These are phyloP conservation scores for Garrulus glandarius DNA, from an alignment of 2,797 vertebrate genomes.

Conservation along the genomic window DNA sequence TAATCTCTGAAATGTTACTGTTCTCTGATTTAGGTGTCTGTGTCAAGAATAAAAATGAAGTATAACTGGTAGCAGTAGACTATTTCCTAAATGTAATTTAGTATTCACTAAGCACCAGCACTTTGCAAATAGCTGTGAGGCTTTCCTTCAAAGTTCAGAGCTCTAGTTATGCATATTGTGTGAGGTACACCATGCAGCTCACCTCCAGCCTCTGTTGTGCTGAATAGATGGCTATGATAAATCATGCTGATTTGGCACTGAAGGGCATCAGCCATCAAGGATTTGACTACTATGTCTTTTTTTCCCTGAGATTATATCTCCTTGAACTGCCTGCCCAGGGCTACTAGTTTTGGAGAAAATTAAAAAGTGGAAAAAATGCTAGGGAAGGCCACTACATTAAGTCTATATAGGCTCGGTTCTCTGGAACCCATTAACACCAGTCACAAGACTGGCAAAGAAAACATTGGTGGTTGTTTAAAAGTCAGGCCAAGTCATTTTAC, in stretches of 20 bases:
- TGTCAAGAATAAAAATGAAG: constrained; percentile 85
- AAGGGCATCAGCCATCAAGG: constrained; percentile 67
- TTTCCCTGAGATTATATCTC: constrained; percentile 44
- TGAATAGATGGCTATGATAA: constrained; percentile 68
- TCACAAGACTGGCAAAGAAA: constrained; percentile 76
- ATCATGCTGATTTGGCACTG: constrained; percentile 65
- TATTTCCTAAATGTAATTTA: constrained; percentile 82
- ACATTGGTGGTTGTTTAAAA: constrained; percentile 75
- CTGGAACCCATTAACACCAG: constrained; percentile 75
- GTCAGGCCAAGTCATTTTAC: constrained; percentile 79
- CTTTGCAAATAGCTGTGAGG: constrained; percentile 83
- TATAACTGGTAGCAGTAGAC: constrained; percentile 77
- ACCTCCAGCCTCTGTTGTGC: constrained; percentile 63
- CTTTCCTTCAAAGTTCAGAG: constrained; percentile 80
- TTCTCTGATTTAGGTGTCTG: constrained; percentile 85
- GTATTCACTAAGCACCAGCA: constrained; percentile 79
- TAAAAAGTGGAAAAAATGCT: constrained; percentile 58
- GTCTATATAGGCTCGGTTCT: constrained; percentile 25
- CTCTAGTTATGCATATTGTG: constrained; percentile 68
- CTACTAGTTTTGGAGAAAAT: constrained; percentile 59
- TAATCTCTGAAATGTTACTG: constrained; percentile 84
- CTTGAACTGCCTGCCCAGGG: constrained; percentile 68
- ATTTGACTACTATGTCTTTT: constrained; percentile 46
- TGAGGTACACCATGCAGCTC: constrained; percentile 66
- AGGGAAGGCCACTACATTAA: constrained; percentile 31